These are phyloP conservation scores for Perca schrenkii DNA, from an alignment of 2,113 vertebrate species.

Conservation along the genomic window DNA sequence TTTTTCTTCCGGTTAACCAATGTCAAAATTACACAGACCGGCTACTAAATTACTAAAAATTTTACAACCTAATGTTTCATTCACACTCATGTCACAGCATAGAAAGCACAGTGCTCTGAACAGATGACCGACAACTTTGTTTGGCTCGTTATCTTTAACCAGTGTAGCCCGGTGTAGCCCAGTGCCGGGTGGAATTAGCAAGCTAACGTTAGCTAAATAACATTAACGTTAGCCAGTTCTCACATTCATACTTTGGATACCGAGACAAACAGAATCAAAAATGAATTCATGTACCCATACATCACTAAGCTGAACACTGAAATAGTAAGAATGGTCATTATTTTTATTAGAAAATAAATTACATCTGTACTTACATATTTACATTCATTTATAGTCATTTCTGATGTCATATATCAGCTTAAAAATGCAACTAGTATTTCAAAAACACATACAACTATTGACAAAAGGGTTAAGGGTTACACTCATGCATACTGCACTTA, in stretches of 20 bases:
- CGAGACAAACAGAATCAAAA: not conserved
- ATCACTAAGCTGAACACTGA: not conserved
- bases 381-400: slow-evolving; percentile 52
- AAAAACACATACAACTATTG: slow-evolving; percentile 7
- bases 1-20: too few species aligned
- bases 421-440: slow-evolving; percentile 1
- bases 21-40: too few species aligned
- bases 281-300: not conserved
- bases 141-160: too few species aligned
- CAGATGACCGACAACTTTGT: too few species aligned
- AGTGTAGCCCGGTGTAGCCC: too few species aligned
- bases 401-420: not conserved
- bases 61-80: too few species aligned
- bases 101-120: too few species aligned
- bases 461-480: not conserved
- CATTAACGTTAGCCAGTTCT: too few species aligned
- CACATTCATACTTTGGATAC: slow-evolving; percentile 13
- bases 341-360: slow-evolving; percentile 70
- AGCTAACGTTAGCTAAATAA: too few species aligned
- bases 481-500: not conserved
- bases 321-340: slow-evolving; percentile 16
- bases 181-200: too few species aligned
- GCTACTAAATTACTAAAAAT: too few species aligned
- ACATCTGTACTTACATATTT: slow-evolving; percentile 67
- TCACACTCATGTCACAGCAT: too few species aligned